Conservation (phyloP, 1,140 invertebrate species). For the Drosophila pachea region DNA sequence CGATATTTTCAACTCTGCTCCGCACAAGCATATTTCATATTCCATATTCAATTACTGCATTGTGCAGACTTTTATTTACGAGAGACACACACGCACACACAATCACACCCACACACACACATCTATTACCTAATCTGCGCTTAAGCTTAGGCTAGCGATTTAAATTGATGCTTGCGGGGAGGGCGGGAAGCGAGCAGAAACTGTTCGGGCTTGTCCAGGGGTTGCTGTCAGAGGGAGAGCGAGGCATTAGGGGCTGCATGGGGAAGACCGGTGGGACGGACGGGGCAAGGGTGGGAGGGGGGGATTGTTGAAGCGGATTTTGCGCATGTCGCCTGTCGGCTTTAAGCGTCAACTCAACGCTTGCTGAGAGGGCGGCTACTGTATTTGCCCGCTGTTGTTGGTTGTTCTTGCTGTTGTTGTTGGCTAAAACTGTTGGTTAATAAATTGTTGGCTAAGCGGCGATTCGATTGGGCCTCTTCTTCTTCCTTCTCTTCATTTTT, state of each 20-base stretch:
- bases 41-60: conserved; percentile 35
- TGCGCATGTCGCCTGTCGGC: conserved; percentile 67
- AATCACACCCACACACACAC: conserved; percentile 9
- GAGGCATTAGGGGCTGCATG: background rate
- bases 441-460: conserved; percentile 67
- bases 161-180: conserved; percentile 27
- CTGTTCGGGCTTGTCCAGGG: background rate
- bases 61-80: conserved; percentile 40
- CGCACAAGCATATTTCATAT: conserved; percentile 30
- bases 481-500: no score
- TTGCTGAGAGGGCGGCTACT: conserved; percentile 30
- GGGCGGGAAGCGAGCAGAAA: background rate
- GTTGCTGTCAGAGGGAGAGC: no score
- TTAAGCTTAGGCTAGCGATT: conserved; percentile 44
- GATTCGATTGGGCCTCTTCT: conserved; percentile 24
- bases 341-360: conserved; percentile 57
- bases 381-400: conserved; percentile 26
- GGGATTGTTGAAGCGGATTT: conserved; percentile 56
- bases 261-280: background rate
- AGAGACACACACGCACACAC: conserved; percentile 25
- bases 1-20: conserved; percentile 10
- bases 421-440: conserved; percentile 47
- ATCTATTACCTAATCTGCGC: conserved; percentile 38
- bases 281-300: background rate
- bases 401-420: conserved; percentile 30